Percentiles rank a stretch among this genome's conserved stretches.
Conservation (phyloP, 2,888 invertebrate genomes). For the Drosophila acutilabella region DNA sequence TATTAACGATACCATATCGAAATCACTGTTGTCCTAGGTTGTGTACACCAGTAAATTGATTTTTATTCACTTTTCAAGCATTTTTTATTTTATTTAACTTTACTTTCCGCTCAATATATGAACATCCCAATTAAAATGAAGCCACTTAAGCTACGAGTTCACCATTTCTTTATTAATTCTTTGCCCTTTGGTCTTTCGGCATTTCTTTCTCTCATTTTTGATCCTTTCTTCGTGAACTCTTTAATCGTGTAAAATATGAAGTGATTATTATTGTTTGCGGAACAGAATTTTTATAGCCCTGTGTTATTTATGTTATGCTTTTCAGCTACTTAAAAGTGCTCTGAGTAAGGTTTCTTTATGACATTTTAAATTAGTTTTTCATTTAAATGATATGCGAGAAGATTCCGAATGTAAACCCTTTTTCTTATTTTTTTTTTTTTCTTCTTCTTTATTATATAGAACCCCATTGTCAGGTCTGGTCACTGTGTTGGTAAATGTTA, state of each 20-base stretch:
- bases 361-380: conserved; percentile 66
- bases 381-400: conserved; percentile 57
- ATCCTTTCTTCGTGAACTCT: conserved; percentile 3
- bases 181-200: neutral
- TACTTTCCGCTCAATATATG: no score
- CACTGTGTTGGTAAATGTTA: conserved; percentile 6
- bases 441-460: neutral
- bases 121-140: neutral
- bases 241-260: conserved; percentile 29
- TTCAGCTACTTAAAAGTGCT: conserved; percentile 38
- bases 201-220: neutral
- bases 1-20: conserved; percentile 5
- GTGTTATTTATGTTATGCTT: conserved; percentile 22
- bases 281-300: conserved; percentile 3
- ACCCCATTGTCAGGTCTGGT: conserved; percentile 20
- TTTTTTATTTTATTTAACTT: no score
- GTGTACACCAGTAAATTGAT: neutral
- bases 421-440: no score
- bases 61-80: no score
- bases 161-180: neutral
- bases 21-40: conserved; percentile 20
- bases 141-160: neutral
- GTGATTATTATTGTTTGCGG: conserved; percentile 24
- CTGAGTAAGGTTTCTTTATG: conserved; percentile 44
- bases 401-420: conserved; percentile 50